Evolutionary conservation across 2,888 invertebrate species (phyloP).

Genomic region (Amphipoea lucens): DNA sequence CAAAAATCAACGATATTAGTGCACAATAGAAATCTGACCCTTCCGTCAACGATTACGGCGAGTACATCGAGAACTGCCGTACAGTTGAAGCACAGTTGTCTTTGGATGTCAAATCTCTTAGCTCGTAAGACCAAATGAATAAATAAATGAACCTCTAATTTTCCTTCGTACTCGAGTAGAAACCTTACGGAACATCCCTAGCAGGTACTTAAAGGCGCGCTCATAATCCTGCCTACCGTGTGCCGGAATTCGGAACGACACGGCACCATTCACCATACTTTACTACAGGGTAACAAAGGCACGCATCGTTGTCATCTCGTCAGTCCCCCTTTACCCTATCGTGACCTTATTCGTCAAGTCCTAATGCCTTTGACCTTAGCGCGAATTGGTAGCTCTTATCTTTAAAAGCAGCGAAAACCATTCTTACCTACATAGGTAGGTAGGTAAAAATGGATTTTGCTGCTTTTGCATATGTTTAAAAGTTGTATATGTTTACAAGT

Average conservation of each 20-base stretch:
- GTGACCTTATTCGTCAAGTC: slow-evolving; percentile 14
- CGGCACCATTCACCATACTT: slow-evolving; percentile 44
- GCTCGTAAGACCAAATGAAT: no score
- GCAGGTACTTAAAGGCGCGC: background rate
- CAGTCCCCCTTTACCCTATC: slow-evolving; percentile 20
- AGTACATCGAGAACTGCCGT: background rate
- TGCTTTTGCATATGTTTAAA: background rate
- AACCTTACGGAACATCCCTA: slow-evolving; percentile 41
- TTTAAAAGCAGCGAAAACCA: background rate
- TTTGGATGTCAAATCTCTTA: no score
- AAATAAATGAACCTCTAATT: background rate
- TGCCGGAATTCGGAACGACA: slow-evolving; percentile 49
- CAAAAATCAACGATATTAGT: background rate
- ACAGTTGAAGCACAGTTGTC: no score
- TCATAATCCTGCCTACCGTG: slow-evolving; percentile 50
- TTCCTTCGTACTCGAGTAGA: background rate
- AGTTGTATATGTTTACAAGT: background rate
- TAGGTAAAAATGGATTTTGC: no score
- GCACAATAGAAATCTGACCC: background rate
- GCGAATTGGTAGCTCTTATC: background rate
- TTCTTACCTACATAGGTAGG: background rate
- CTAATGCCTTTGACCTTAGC: slow-evolving; percentile 18
- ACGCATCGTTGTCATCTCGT: slow-evolving; percentile 36
- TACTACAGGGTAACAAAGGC: slow-evolving; percentile 33
- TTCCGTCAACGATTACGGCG: background rate